Percentiles rank a stretch among this genome's conserved stretches.
phyloP scores from a whole-genome alignment of 2,888 invertebrate genomes.

The Tiliacea aurago region DNA sequence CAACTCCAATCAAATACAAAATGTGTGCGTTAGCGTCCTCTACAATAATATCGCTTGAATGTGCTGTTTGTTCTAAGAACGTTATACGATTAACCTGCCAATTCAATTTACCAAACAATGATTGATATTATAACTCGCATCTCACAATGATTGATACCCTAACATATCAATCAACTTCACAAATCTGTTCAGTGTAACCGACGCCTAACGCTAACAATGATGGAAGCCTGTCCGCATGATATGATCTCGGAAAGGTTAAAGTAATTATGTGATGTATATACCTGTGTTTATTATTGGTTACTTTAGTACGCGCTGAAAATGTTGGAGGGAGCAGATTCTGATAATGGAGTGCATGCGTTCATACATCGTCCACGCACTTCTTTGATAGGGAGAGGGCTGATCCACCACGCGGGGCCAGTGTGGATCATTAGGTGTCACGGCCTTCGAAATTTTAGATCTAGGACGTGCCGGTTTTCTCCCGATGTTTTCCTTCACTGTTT shows the following conservation, averaged over 20 bases:
- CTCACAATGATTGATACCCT: slow-evolving; percentile 39
- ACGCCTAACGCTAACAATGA: slow-evolving; percentile 48
- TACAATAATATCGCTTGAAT: too few species aligned
- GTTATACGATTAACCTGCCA: background rate
- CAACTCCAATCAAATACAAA: too few species aligned
- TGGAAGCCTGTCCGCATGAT: slow-evolving; percentile 51
- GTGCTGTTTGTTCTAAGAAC: background rate
- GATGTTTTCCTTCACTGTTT: too few species aligned
- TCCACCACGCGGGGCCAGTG: background rate
- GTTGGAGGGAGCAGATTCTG: background rate
- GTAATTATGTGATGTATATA: slow-evolving; percentile 63
- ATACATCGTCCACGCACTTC: background rate
- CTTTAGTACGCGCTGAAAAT: background rate
- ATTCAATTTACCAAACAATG: slow-evolving; percentile 13
- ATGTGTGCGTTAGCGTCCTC: too few species aligned
- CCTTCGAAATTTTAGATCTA: background rate
- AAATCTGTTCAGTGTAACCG: slow-evolving; percentile 28
- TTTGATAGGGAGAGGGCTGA: background rate
- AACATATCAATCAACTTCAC: slow-evolving; percentile 53
- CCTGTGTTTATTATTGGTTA: slow-evolving; percentile 19
- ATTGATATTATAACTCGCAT: slow-evolving; percentile 27
- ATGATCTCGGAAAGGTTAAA: slow-evolving; percentile 65
- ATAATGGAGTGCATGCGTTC: background rate
- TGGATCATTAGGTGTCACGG: background rate
- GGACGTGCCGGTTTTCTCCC: too few species aligned